Evolutionary conservation across 2,797 vertebrate genomes (phyloP).

Genomic region (Leucoraja ocellata): DNA sequence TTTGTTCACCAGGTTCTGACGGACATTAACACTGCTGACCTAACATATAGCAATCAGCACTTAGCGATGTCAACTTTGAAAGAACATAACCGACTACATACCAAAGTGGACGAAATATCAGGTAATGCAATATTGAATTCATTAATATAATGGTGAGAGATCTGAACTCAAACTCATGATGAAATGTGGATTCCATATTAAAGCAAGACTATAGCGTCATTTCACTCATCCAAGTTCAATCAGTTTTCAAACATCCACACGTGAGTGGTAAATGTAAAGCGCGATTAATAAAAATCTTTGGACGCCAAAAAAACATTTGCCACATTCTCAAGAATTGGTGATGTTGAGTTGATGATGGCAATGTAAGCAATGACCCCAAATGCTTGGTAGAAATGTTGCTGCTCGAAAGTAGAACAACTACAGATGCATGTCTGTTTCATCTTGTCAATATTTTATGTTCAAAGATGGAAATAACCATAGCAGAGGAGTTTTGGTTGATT

Average conservation of each 20-base stretch:
- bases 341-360: not conserved
- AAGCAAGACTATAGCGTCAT: not conserved
- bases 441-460: not conserved
- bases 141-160: not conserved
- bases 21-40: not conserved
- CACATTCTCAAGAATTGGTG: not conserved
- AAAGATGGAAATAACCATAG: not conserved
- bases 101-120: not conserved
- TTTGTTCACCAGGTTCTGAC: not conserved
- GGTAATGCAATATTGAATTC: not conserved
- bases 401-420: too few species aligned
- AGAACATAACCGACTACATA: not conserved
- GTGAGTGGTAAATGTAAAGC: not conserved
- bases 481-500: not conserved
- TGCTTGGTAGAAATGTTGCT: not conserved
- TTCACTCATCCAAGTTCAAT: not conserved
- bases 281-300: not conserved
- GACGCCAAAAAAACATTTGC: not conserved
- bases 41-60: not conserved
- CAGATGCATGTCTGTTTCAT: not conserved
- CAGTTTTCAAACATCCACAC: not conserved
- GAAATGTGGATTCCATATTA: not conserved
- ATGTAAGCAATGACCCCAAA: not conserved
- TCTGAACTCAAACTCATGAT: not conserved
- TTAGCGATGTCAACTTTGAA: not conserved